Percentiles rank a stretch among this genome's conserved stretches.
Conservation (phyloP, 2,888 invertebrate species). For the Agrochola lota region DNA sequence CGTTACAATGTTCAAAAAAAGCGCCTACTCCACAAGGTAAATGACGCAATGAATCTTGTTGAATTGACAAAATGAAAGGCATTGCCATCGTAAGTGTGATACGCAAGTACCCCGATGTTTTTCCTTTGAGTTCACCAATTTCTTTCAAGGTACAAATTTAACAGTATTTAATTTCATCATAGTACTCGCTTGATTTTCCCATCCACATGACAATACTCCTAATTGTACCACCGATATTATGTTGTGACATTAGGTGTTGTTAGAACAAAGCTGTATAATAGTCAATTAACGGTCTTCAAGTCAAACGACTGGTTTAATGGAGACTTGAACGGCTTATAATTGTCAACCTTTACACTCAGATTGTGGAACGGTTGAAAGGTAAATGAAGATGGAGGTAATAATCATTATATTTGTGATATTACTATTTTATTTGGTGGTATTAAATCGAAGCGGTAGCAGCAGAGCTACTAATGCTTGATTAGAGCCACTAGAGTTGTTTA, state of each 20-base stretch:
- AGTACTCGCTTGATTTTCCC: background rate
- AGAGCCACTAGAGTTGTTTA: background rate
- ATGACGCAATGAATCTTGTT: background rate
- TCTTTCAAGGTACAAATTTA: background rate
- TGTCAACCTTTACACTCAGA: slow-evolving; percentile 48
- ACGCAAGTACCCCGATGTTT: background rate
- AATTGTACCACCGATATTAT: slow-evolving; percentile 18
- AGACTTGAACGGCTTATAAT: slow-evolving; percentile 44
- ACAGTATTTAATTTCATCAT: background rate
- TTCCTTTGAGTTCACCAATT: background rate
- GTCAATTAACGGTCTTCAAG: slow-evolving; percentile 35
- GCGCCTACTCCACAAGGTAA: background rate
- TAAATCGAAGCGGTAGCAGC: background rate
- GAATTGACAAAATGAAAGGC: background rate
- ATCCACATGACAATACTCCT: background rate
- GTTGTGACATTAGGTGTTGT: slow-evolving; percentile 12
- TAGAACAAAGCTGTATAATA: slow-evolving; percentile 28
- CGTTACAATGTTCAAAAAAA: background rate
- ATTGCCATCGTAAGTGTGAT: no score
- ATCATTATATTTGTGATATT: background rate
- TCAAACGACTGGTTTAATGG: slow-evolving; percentile 41
- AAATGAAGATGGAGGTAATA: slow-evolving; percentile 19
- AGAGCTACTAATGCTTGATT: background rate
- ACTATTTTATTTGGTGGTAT: background rate
- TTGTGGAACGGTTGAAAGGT: slow-evolving; percentile 33